These are phyloP conservation scores for Orchesella cincta DNA, from an alignment of 1,140 invertebrate species.

Conservation along the genomic window DNA sequence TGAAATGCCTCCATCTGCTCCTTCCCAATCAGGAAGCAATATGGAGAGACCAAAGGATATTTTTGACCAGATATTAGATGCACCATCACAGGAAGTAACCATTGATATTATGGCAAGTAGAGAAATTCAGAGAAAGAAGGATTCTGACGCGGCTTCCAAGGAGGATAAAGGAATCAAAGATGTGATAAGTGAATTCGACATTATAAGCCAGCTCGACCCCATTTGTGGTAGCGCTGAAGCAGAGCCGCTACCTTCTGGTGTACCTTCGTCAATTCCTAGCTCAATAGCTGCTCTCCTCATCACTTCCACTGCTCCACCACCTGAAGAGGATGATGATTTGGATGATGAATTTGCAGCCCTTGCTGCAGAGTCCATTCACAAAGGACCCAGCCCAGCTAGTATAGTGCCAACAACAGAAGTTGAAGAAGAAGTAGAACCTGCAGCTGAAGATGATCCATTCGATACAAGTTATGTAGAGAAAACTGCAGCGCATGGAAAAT, in stretches of 20 bases:
- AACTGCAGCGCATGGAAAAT: constrained; percentile 63
- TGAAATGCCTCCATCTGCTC: constrained; percentile 26
- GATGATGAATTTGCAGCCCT: constrained; percentile 74
- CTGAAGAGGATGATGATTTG: constrained; percentile 57
- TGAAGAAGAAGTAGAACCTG: constrained; percentile 53
- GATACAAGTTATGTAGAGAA: constrained; percentile 81
- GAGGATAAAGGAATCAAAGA: constrained; percentile 51
- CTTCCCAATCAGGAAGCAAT: constrained; percentile 5
- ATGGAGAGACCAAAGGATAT: constrained; percentile 23
- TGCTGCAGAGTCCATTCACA: constrained; percentile 71
- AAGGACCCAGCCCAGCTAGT: constrained; percentile 51
- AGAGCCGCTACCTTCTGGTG: not conserved
- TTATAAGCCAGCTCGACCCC: constrained; percentile 10
- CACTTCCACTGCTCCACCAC: not conserved
- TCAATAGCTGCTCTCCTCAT: constrained; percentile 4
- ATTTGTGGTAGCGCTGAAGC: constrained; percentile 49
- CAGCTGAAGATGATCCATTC: too few relatives aligned
- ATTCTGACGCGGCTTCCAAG: not conserved
- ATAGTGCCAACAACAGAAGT: constrained; percentile 36
- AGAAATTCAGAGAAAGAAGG: not conserved
- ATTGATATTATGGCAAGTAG: not conserved
- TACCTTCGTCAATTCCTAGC: not conserved
- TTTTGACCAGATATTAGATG: constrained; percentile 37
- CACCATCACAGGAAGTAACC: not conserved
- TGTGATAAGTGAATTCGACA: constrained; percentile 60